These are phyloP conservation scores for Pherbina coryleti DNA, from an alignment of 2,888 invertebrate genomes.

Conservation along the genomic window DNA sequence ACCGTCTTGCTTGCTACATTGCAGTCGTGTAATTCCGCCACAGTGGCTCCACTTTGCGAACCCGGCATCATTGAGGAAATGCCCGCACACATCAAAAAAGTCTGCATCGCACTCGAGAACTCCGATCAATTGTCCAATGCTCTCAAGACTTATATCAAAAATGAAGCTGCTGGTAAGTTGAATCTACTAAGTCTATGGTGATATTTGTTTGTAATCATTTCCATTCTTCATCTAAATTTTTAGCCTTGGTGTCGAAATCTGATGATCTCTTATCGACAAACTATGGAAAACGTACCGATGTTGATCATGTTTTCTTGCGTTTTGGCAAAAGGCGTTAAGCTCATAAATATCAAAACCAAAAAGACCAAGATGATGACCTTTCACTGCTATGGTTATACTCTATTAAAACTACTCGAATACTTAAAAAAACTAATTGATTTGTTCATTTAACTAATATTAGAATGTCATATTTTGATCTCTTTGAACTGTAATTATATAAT, in stretches of 20 bases:
- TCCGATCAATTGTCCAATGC: conserved; percentile 66
- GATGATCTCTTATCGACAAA: conserved; percentile 68
- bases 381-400: neutral
- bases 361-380: no score
- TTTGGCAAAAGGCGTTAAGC: conserved; percentile 84
- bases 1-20: conserved; percentile 52
- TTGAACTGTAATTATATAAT: conserved; percentile 43
- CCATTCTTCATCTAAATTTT: neutral
- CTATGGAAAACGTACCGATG: conserved; percentile 87
- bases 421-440: neutral
- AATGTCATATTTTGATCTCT: conserved; percentile 49
- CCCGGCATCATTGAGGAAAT: conserved; percentile 73
- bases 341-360: no score
- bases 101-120: conserved; percentile 72
- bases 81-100: conserved; percentile 73
- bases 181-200: neutral
- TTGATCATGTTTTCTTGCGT: conserved; percentile 90
- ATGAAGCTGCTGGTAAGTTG: conserved; percentile 67
- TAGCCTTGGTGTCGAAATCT: conserved; percentile 65
- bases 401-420: neutral
- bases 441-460: conserved; percentile 18
- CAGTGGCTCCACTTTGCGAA: conserved; percentile 72
- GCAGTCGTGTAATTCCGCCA: conserved; percentile 55
- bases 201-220: neutral
- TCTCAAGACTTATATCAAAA: conserved; percentile 67